Evolutionary conservation across 2,113 vertebrate species (phyloP).

Genomic region (Callospermophilus lateralis): DNA sequence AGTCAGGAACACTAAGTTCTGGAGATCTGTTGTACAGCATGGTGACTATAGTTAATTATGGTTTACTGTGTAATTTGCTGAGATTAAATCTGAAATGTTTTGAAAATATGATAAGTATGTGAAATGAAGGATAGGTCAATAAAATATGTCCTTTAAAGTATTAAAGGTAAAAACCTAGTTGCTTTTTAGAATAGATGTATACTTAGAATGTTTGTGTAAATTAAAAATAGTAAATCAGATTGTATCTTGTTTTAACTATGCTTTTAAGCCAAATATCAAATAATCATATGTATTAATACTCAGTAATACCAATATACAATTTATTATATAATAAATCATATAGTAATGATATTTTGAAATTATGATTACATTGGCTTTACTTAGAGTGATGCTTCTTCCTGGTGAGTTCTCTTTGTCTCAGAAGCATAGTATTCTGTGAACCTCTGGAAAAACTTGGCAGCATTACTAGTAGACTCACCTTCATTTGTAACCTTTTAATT

Average conservation of each 20-base stretch:
- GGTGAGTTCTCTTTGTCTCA: background rate
- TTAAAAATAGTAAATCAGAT: background rate
- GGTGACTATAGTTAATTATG: background rate
- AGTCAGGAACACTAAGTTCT: background rate
- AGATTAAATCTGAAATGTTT: background rate
- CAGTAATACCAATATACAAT: background rate
- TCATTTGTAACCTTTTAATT: background rate
- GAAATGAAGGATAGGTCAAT: background rate
- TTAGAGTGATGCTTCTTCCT: background rate
- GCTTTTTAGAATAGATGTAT: background rate
- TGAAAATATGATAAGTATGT: background rate
- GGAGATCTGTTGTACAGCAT: background rate
- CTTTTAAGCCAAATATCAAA: background rate
- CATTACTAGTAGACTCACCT: background rate
- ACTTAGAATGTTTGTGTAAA: constrained; percentile 31
- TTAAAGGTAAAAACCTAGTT: background rate
- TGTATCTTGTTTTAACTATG: background rate
- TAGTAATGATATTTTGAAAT: background rate
- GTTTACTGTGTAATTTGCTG: background rate
- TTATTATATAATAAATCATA: background rate
- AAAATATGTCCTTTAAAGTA: background rate
- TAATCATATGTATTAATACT: background rate
- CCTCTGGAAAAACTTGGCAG: background rate
- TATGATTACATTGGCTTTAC: background rate
- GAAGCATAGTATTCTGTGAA: background rate